Base-by-base conservation (phyloP, 2,113 vertebrate genomes). In the Platanista minor region DNA sequence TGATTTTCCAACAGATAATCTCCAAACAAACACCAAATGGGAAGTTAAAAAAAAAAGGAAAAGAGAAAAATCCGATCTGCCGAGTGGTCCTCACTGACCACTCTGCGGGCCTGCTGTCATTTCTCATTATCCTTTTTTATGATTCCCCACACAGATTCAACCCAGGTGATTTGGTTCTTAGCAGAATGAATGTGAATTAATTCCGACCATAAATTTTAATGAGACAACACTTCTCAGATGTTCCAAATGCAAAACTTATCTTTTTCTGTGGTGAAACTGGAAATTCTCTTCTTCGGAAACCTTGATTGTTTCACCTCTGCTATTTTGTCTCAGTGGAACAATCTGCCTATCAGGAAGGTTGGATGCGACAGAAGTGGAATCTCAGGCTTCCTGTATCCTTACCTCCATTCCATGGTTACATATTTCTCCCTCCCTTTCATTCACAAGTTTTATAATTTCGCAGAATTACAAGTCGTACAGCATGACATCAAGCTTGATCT, bases 151-250 rank as follows among this genome's bases (percentile, higher is more conserved):
- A 94, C 46, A 97, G 78, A 78, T 91, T 92, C 85, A 64, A 92
- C 75, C 80, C 96, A 95, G 81, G 92, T 96, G 91, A 95, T 83
- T 86, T 39, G 81, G 7, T 87, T 91, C 87, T 95, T 95, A 69
- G 95, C 5, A 8, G 91, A 97, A 96, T 90, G 66, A 94, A 96
- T 66, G 59, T 84, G 96, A 97, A 97, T 97, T 97, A 96, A 97
- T 88, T 97, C 81, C 61, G 62, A 95, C 74, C 90, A 97, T 97
- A 92, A 64, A 97, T 97, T 96, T 98, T 97, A 96, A 97, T 97
- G 85, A 96, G 92, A 86, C 54, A 90, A 90, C 46, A 87, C 74
- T 87, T 97, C 83, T 94, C 69, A 84, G 95, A 84, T 1, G 3
- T 85, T 81, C 33, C 74, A 95, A 84, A 96, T 33, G 87, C 66